These are phyloP conservation scores for Neosalanx taihuensis DNA, from an alignment of 2,797 vertebrate species.

Conservation along the genomic window DNA sequence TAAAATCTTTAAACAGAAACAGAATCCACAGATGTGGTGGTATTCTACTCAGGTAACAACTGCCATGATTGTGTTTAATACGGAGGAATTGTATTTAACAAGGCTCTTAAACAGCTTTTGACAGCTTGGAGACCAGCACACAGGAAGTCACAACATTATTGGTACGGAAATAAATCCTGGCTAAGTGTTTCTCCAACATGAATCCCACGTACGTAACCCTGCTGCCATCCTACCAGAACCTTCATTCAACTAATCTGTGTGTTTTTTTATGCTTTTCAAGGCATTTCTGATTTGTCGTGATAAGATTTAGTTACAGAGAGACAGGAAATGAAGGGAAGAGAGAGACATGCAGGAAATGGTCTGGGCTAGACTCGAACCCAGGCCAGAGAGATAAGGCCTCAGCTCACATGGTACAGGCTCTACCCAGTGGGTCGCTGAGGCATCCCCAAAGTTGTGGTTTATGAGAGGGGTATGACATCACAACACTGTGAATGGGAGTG, in stretches of 20 bases:
- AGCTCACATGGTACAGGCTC: no score
- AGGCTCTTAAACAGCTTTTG: slow-evolving; percentile 48
- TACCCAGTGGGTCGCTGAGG: no score
- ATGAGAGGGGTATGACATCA: neutral
- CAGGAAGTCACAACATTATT: slow-evolving; percentile 27
- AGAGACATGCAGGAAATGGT: no score
- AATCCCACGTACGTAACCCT: slow-evolving; percentile 29
- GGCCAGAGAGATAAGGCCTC: no score
- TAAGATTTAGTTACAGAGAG: no score
- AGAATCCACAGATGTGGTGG: slow-evolving; percentile 44
- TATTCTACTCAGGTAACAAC: slow-evolving; percentile 56
- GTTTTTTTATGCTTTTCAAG: no score
- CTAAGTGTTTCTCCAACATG: slow-evolving; percentile 30
- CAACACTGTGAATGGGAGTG: slow-evolving; percentile 5
- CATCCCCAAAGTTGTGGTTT: no score
- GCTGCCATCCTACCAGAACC: slow-evolving; percentile 13
- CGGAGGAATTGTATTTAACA: slow-evolving; percentile 50
- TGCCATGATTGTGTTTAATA: slow-evolving; percentile 55
- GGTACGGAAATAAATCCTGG: slow-evolving; percentile 28
- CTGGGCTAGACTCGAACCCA: no score
- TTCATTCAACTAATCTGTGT: neutral
- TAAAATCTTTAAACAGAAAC: slow-evolving; percentile 45
- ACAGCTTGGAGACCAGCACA: slow-evolving; percentile 48
- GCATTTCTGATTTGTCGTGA: no score
- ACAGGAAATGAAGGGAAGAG: no score